Base-by-base conservation (phyloP, 2,888 invertebrate species). In the Eubasilissa splendida region DNA sequence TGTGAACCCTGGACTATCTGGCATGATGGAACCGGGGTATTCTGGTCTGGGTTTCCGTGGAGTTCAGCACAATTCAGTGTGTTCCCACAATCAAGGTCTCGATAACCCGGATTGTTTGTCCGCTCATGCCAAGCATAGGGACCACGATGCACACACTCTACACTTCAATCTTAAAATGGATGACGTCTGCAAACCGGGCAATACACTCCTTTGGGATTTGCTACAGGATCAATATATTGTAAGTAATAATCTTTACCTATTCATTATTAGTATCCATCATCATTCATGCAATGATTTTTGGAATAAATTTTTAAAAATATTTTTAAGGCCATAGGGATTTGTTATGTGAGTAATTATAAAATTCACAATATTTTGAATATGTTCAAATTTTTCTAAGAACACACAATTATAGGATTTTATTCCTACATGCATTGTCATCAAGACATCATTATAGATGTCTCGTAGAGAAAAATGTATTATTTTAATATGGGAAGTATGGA, bases 151-250 rank as follows among this genome's bases (percentile, higher is more conserved):
- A 3, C 82, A 81, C 52, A 74, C 71, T 5, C 60, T 65, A 12
- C 82, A 83, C 73, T 82, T 84, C 66, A 84, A 92, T 86, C 92
- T 92, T 86, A 92, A 91, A 86, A 89, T 92, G 84, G 94, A 94
- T 84, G 94, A 95, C 85, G 97, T 98, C 50, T 97, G 97, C 87
- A 94, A 96, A 85, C 96, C 96, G 60, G 98, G 98, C 1, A 96
- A 96, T 87, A 98, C 98, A 7, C 89, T 98, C 83, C 92, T 98
- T 2, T 98, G 98, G 98, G 98, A 98, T 90, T 90, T 98, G 83
- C 90, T 98, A 84, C 97, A 97, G 88, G 97, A 98, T 87, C 95
- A 96, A 85, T 95, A 94, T 89, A 96, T 97, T 87, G 95, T 95
- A 90, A 92, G 93, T 90, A 52, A 2, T 42, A 68, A 10, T 68